Conservation (phyloP, 2,888 invertebrate species). For the Schizaphis graminum region DNA sequence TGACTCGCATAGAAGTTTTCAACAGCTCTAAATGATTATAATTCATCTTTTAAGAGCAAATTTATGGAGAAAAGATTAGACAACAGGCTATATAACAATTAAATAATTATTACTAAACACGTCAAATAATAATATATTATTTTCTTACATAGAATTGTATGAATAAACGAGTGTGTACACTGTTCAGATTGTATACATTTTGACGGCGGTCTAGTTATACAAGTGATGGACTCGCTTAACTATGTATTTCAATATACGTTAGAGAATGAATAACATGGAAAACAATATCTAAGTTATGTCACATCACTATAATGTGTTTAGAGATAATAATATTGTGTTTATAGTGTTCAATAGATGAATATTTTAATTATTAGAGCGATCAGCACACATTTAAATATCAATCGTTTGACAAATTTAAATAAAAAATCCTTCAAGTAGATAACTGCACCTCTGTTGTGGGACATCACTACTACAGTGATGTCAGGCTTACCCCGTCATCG, state of each 20-base stretch:
- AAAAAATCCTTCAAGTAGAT: not conserved
- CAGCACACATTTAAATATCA: not conserved
- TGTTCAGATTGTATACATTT: not conserved
- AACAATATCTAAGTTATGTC: not conserved
- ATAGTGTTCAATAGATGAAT: not conserved
- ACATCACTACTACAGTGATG: not conserved
- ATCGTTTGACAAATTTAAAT: not conserved
- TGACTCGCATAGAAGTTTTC: not conserved
- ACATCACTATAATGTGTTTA: not conserved
- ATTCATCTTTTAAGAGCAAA: not conserved
- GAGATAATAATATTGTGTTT: not conserved
- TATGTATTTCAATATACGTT: not conserved
- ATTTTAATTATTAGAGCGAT: not conserved
- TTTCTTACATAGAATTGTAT: not conserved
- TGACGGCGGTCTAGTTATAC: not conserved
- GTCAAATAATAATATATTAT: not conserved
- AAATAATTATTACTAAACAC: not conserved
- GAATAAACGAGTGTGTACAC: not conserved
- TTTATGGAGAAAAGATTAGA: not conserved
- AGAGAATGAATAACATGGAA: not conserved
- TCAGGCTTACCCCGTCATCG: not conserved
- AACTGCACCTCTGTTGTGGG: not conserved
- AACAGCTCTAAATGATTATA: not conserved
- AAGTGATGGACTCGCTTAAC: not conserved
- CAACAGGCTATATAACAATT: not conserved